These are phyloP conservation scores for Anniella stebbinsi DNA, from an alignment of 2,797 vertebrate genomes.

Conservation along the genomic window DNA sequence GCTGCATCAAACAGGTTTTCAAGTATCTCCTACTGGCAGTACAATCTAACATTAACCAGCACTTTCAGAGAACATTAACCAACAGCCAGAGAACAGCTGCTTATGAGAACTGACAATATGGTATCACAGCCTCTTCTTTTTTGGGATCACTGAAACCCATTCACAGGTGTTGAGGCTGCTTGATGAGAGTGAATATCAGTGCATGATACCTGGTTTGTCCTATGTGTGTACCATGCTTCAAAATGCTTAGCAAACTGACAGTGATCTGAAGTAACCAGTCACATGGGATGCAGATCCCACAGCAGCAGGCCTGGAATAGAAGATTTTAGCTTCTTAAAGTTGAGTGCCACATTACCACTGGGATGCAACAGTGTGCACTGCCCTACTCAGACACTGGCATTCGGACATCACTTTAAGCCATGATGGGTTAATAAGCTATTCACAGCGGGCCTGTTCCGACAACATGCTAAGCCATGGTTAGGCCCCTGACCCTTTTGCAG, in stretches of 20 bases:
- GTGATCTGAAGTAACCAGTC: not conserved
- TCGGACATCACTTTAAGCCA: too few species aligned
- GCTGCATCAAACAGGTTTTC: conserved; percentile 34
- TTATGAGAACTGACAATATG: conserved; percentile 36
- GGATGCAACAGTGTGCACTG: not conserved
- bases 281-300: not conserved
- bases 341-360: not conserved
- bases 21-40: conserved; percentile 30
- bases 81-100: conserved; percentile 21
- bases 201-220: not conserved
- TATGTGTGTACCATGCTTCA: not conserved
- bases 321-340: not conserved
- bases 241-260: not conserved
- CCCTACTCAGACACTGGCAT: not conserved
- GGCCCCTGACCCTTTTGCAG: too few species aligned
- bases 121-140: conserved; percentile 20
- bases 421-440: too few species aligned
- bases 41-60: conserved; percentile 6
- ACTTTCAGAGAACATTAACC: conserved; percentile 19
- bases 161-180: conserved; percentile 38
- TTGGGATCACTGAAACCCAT: not conserved
- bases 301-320: too few species aligned
- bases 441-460: too few species aligned
- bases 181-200: not conserved
- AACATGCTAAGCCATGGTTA: too few species aligned